These are phyloP conservation scores for Pteromalus puparum DNA, from an alignment of 1,140 invertebrate species.

Conservation along the genomic window DNA sequence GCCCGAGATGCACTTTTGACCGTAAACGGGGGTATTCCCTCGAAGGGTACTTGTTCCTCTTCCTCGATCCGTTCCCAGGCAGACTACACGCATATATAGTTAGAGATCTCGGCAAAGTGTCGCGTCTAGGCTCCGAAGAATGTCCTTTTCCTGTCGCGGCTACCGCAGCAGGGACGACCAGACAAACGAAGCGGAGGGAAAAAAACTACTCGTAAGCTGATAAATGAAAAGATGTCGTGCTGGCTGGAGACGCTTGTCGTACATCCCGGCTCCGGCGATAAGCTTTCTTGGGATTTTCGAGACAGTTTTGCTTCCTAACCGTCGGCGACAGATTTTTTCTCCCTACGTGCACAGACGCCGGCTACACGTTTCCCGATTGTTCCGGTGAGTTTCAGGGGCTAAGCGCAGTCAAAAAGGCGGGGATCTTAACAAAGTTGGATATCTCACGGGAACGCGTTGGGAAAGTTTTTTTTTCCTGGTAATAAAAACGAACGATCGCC, in stretches of 20 bases:
- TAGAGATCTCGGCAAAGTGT: neutral
- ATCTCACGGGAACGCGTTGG: neutral
- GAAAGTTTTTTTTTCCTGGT: neutral
- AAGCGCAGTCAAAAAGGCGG: neutral
- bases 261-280: conserved; percentile 3
- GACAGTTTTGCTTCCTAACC: neutral
- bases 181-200: neutral
- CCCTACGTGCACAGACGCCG: neutral
- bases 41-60: neutral
- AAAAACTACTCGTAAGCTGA: conserved; percentile 23
- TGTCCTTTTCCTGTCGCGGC: neutral
- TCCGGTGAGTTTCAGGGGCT: neutral
- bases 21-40: neutral
- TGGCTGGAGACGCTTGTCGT: conserved; percentile 18
- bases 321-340: conserved; percentile 14
- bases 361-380: neutral
- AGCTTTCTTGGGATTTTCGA: conserved; percentile 5
- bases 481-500: neutral
- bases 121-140: neutral
- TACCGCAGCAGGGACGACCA: neutral
- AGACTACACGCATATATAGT: neutral
- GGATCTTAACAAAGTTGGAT: neutral
- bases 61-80: neutral
- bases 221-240: conserved; percentile 29
- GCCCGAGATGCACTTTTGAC: neutral